Percentiles rank a stretch among this genome's conserved stretches.
These are phyloP conservation scores for Lophura nycthemera DNA, from an alignment of 2,113 vertebrate species.

Conservation along the genomic window DNA sequence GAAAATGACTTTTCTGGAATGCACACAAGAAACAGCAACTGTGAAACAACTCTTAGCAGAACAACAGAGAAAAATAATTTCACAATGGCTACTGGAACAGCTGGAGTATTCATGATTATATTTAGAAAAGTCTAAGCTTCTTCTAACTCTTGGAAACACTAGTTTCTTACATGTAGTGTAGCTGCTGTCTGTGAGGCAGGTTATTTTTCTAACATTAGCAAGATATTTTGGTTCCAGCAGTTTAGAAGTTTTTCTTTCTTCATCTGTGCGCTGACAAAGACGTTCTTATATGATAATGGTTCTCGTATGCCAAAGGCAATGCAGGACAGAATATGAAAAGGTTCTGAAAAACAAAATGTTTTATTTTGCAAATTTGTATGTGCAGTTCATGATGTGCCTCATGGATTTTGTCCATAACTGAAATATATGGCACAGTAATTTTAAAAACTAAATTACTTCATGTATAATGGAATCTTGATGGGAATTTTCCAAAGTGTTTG, in stretches of 20 bases:
- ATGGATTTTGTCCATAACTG: background rate
- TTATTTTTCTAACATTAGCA: background rate
- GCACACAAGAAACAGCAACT: background rate
- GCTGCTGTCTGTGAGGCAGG: background rate
- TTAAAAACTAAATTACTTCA: background rate
- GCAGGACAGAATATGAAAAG: background rate
- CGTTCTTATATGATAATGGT: background rate
- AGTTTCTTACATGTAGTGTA: background rate
- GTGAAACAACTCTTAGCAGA: background rate
- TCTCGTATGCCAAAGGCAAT: background rate
- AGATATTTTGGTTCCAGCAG: background rate
- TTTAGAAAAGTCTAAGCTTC: background rate
- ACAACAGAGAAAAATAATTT: background rate
- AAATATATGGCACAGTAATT: background rate
- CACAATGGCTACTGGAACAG: rapidly evolving
- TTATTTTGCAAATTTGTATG: background rate
- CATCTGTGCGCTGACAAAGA: background rate
- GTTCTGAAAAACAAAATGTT: background rate
- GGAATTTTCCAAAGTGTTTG: background rate
- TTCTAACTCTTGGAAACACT: background rate
- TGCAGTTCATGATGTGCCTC: background rate
- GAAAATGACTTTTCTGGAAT: background rate
- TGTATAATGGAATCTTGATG: background rate
- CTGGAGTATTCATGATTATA: background rate
- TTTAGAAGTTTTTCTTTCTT: background rate